Percentiles rank a stretch among this genome's conserved stretches.
Evolutionary conservation across 2,888 invertebrate genomes (phyloP).

Genomic region (Drosophila mimetica): DNA sequence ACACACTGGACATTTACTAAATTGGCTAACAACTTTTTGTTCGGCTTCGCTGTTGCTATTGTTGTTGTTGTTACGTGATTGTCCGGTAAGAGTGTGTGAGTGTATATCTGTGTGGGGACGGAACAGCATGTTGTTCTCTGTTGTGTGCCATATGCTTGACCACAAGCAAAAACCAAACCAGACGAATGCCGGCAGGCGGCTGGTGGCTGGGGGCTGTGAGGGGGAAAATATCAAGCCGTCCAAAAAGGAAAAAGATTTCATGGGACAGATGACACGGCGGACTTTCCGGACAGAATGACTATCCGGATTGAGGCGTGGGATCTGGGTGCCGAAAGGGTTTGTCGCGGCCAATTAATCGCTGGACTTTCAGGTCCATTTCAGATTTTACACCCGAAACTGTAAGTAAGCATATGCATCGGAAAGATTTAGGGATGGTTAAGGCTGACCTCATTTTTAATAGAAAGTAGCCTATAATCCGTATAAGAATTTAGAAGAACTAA

Average conservation of each 20-base stretch:
- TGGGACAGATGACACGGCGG: slow-evolving; percentile 22
- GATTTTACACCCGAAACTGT: not conserved
- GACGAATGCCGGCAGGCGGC: not conserved
- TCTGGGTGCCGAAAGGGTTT: slow-evolving; percentile 16
- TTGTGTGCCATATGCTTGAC: slow-evolving; percentile 65
- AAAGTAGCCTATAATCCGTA: too few species aligned
- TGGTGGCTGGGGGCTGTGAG: not conserved
- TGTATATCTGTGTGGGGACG: slow-evolving; percentile 2
- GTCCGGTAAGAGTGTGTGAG: slow-evolving; percentile 34
- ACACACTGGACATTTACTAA: slow-evolving; percentile 66
- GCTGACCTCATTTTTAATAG: too few species aligned
- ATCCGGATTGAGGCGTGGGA: slow-evolving; percentile 3
- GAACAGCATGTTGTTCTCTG: slow-evolving; percentile 33
- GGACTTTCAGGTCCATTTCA: slow-evolving; percentile 11
- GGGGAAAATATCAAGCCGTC: not conserved
- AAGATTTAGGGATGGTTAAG: not conserved
- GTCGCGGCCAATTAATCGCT: slow-evolving; percentile 12
- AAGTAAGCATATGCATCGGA: not conserved
- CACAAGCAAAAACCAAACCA: slow-evolving; percentile 33
- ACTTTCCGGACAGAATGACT: slow-evolving; percentile 11
- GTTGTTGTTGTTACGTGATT: slow-evolving; percentile 34
- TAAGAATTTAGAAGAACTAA: too few species aligned
- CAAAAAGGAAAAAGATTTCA: slow-evolving; percentile 21
- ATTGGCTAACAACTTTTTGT: slow-evolving; percentile 76
- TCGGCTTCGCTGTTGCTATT: slow-evolving; percentile 23